These are phyloP conservation scores for Parascotia fuliginaria DNA, from an alignment of 2,888 invertebrate species.

Conservation along the genomic window DNA sequence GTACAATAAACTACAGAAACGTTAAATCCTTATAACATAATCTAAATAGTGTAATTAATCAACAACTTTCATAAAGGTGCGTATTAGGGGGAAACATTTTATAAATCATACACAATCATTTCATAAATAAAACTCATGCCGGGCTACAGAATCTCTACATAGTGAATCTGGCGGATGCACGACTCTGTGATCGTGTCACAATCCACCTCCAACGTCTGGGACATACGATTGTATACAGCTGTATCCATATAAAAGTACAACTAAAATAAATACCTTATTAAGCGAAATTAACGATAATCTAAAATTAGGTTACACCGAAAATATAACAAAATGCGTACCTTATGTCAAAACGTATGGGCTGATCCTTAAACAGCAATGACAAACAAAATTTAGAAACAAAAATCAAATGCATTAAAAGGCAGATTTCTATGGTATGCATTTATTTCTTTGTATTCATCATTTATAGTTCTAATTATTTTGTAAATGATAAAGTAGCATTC, in stretches of 20 bases:
- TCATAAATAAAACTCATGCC: conserved; percentile 58
- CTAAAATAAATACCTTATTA: conserved; percentile 85
- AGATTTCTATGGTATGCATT: conserved; percentile 72
- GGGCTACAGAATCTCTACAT: conserved; percentile 47
- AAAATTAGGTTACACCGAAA: conserved; percentile 65
- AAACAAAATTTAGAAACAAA: conserved; percentile 59
- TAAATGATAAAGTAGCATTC: conserved; percentile 51
- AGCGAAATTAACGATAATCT: conserved; percentile 79
- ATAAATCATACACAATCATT: conserved; percentile 50
- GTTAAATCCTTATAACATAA: conserved; percentile 65
- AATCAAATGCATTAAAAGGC: conserved; percentile 79
- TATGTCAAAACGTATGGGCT: conserved; percentile 54
- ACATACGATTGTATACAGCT: conserved; percentile 77
- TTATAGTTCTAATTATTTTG: conserved; percentile 55
- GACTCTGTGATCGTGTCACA: conserved; percentile 42
- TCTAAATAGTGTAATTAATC: conserved; percentile 66
- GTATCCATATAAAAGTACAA: conserved; percentile 82
- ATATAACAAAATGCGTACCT: conserved; percentile 75
- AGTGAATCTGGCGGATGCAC: conserved; percentile 40
- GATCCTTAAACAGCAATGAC: conserved; percentile 44
- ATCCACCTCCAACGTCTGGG: conserved; percentile 50
- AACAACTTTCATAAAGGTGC: conserved; percentile 69
- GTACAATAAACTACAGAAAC: conserved; percentile 72
- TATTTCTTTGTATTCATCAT: conserved; percentile 54
- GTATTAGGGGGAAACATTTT: conserved; percentile 57